Evolutionary conservation across 2,113 vertebrate species (phyloP).

Genomic region (Peromyscus californicus): DNA sequence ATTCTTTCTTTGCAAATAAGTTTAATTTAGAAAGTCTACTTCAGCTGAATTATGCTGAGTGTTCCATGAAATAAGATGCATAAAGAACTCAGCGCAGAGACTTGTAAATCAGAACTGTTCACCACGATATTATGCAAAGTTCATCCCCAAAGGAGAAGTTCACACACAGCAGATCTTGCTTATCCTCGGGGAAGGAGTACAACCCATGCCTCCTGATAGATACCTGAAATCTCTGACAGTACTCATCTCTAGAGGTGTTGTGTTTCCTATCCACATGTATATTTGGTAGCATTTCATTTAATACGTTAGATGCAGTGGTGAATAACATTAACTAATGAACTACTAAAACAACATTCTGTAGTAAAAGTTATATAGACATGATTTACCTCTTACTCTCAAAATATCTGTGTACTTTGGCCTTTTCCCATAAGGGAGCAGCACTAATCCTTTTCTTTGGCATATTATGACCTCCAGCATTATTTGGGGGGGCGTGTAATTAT

Average conservation of each 20-base stretch:
- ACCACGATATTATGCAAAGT: slow-evolving; percentile 20
- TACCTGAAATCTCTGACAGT: neutral
- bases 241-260: neutral
- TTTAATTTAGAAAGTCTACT: neutral
- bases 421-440: neutral
- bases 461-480: neutral
- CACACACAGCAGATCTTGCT: neutral
- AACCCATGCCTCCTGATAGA: neutral
- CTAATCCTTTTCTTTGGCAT: neutral
- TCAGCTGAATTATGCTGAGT: slow-evolving; percentile 28
- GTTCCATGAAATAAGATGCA: slow-evolving; percentile 39
- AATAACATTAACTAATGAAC: neutral
- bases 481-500: neutral
- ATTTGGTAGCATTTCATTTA: neutral
- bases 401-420: neutral
- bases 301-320: neutral
- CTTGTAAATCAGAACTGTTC: slow-evolving; percentile 2
- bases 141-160: neutral
- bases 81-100: neutral
- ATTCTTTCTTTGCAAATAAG: slow-evolving; percentile 3
- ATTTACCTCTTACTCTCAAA: neutral
- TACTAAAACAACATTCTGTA: neutral
- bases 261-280: neutral
- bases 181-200: neutral
- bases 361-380: neutral